Conservation (phyloP, 2,888 invertebrate species). For the Epirrhoe tristata region DNA sequence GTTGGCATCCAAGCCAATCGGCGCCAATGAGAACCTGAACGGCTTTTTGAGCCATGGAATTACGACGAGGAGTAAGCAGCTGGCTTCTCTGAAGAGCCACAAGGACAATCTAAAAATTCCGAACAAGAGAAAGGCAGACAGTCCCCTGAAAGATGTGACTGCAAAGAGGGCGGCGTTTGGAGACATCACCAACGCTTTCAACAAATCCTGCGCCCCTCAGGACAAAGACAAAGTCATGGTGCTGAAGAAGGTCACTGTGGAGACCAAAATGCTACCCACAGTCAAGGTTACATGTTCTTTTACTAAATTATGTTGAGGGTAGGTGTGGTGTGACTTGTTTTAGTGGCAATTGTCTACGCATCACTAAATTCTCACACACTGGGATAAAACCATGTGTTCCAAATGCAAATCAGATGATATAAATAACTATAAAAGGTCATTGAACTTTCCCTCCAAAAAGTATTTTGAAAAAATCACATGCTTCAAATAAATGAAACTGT, state of each 20-base stretch:
- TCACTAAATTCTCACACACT: neutral
- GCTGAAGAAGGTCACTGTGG: conserved; percentile 81
- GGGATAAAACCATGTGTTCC: conserved; percentile 20
- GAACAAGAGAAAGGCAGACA: conserved; percentile 92
- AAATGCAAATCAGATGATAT: conserved; percentile 17
- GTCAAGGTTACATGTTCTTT: conserved; percentile 67
- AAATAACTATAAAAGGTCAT: conserved; percentile 48
- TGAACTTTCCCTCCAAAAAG: conserved; percentile 73
- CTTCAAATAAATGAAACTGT: neutral
- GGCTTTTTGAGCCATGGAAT: conserved; percentile 81
- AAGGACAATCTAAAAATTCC: conserved; percentile 80
- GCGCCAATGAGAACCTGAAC: conserved; percentile 76
- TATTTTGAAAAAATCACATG: conserved; percentile 39
- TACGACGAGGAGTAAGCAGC: conserved; percentile 87
- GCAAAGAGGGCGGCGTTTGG: conserved; percentile 94
- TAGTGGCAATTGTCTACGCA: conserved; percentile 4
- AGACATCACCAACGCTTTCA: conserved; percentile 92
- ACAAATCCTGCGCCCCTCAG: conserved; percentile 69
- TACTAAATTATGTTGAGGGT: conserved; percentile 51
- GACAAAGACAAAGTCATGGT: conserved; percentile 72
- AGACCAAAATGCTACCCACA: conserved; percentile 78
- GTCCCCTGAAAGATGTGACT: conserved; percentile 90
- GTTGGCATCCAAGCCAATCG: conserved; percentile 82
- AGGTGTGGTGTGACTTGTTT: conserved; percentile 23
- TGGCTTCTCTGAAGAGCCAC: conserved; percentile 77